phyloP scores from a whole-genome alignment of 2,113 vertebrate species.

The Aplodontia rufa region DNA sequence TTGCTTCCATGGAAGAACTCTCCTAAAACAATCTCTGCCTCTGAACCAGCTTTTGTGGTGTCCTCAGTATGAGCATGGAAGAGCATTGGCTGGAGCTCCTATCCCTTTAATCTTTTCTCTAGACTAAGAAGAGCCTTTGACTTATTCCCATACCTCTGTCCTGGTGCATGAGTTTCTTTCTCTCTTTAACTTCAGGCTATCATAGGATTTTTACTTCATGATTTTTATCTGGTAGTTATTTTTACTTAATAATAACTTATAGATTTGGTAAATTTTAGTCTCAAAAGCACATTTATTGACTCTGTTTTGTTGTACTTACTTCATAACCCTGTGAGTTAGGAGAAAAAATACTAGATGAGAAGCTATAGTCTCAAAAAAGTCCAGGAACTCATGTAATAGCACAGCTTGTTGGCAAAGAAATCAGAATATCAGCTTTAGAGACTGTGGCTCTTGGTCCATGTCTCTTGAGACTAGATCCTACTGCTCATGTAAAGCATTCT shows the following conservation, averaged over 20 bases:
- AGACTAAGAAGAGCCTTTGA: background rate
- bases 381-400: background rate
- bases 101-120: background rate
- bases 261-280: conserved; percentile 7
- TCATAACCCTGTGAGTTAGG: background rate
- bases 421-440: background rate
- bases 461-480: background rate
- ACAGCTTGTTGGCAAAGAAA: background rate
- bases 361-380: background rate
- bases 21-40: background rate
- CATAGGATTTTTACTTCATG: background rate
- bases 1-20: background rate
- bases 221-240: background rate
- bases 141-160: background rate
- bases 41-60: background rate
- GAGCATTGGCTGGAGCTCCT: background rate
- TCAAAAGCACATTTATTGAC: background rate
- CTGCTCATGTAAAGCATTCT: background rate
- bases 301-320: background rate
- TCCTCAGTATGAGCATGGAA: background rate
- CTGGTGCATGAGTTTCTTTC: background rate
- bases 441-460: background rate
- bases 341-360: background rate
- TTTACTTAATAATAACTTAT: conserved; percentile 38
- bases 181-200: background rate